Conservation (phyloP, 2,888 invertebrate genomes). For the Slavum lentiscoides region DNA sequence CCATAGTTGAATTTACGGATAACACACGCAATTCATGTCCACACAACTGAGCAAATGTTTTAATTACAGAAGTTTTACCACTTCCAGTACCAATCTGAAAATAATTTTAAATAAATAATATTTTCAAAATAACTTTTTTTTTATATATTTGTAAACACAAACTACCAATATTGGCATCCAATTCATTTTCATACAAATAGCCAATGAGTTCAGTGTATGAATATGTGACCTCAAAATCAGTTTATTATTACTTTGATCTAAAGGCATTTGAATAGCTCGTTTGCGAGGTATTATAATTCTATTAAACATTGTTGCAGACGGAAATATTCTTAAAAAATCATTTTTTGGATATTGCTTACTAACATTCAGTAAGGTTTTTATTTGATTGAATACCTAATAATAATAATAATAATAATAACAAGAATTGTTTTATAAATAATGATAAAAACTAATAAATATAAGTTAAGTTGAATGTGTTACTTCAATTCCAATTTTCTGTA, state of each 20-base stretch:
- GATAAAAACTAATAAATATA: neutral
- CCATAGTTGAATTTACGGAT: conserved; percentile 88
- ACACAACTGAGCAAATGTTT: conserved; percentile 74
- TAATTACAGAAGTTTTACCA: conserved; percentile 80
- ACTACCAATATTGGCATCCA: conserved; percentile 88
- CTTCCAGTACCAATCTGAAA: conserved; percentile 73
- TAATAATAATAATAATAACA: neutral
- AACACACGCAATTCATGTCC: conserved; percentile 76
- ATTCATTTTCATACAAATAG: conserved; percentile 85
- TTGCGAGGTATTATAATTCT: conserved; percentile 30
- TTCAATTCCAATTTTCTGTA: conserved; percentile 72
- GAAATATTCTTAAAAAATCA: conserved; percentile 34
- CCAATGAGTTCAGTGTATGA: conserved; percentile 74
- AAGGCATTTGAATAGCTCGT: conserved; percentile 24
- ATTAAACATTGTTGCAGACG: conserved; percentile 38
- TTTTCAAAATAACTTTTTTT: neutral
- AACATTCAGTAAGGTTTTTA: neutral
- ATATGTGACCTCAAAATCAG: conserved; percentile 67
- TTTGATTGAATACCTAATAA: conserved; percentile 10
- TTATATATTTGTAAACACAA: neutral
- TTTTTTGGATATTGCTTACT: neutral
- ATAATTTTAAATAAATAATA: conserved; percentile 46
- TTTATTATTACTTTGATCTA: conserved; percentile 59
- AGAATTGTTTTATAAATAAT: neutral
- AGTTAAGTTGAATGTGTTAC: neutral